These are phyloP conservation scores for Nebria ingens DNA, from an alignment of 1,140 invertebrate genomes.

Conservation along the genomic window DNA sequence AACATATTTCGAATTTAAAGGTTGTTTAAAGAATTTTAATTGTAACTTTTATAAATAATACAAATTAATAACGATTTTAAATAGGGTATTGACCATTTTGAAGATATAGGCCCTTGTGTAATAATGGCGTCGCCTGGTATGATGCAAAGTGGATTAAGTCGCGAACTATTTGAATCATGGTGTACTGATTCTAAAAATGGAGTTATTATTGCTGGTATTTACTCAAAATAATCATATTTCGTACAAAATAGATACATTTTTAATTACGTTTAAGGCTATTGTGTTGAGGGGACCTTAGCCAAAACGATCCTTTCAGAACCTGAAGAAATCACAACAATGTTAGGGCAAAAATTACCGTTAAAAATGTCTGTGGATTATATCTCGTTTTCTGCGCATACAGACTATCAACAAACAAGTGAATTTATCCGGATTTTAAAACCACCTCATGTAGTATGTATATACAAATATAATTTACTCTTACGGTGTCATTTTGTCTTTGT, in stretches of 20 bases:
- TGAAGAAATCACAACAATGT: slow-evolving; percentile 92
- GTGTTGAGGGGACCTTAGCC: slow-evolving; percentile 96
- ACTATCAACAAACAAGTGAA: slow-evolving; percentile 97
- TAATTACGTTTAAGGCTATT: slow-evolving; percentile 61
- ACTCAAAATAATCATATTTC: background rate
- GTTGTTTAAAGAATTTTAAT: slow-evolving; percentile 35
- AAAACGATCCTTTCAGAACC: slow-evolving; percentile 97
- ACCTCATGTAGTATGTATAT: slow-evolving; percentile 71
- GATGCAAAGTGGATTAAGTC: slow-evolving; percentile 97
- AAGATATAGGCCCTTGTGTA: slow-evolving; percentile 98
- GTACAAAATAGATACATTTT: slow-evolving; percentile 12
- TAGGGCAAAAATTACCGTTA: slow-evolving; percentile 88
- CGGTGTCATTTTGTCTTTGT: background rate
- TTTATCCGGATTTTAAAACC: slow-evolving; percentile 92
- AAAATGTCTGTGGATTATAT: slow-evolving; percentile 99
- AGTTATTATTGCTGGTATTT: slow-evolving; percentile 84
- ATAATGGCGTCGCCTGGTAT: slow-evolving; percentile 99
- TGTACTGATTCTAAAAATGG: slow-evolving; percentile 97
- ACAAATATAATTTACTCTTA: slow-evolving; percentile 1
- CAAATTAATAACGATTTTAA: slow-evolving; percentile 7
- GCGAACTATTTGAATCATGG: slow-evolving; percentile 98
- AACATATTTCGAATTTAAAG: slow-evolving; percentile 97
- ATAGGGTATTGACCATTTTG: slow-evolving; percentile 96
- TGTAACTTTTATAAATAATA: background rate
- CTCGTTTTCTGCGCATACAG: slow-evolving; percentile 98